Percentiles rank a stretch among this genome's conserved stretches.
Evolutionary conservation across 2,113 vertebrate species (phyloP).

Genomic region (Cochlearius cochlearius): DNA sequence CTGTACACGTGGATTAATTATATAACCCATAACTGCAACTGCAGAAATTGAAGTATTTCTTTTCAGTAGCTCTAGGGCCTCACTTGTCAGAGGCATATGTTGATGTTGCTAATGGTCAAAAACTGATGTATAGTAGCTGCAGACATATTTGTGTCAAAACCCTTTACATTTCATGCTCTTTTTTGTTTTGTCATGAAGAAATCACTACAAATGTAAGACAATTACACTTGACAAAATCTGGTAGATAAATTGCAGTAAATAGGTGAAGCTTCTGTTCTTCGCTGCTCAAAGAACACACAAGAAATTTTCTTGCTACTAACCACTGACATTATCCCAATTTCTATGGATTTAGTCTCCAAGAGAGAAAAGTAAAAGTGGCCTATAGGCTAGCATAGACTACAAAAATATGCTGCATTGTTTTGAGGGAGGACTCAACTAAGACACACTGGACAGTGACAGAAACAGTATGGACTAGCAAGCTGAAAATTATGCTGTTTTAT

Average conservation of each 20-base stretch:
- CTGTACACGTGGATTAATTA: not conserved
- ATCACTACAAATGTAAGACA: not conserved
- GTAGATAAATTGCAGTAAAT: not conserved
- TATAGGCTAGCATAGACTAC: not conserved
- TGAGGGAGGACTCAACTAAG: not conserved
- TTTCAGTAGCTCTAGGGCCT: not conserved
- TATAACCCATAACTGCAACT: not conserved
- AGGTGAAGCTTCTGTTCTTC: not conserved
- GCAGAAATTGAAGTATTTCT: not conserved
- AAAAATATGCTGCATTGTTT: not conserved
- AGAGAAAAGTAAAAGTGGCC: not conserved
- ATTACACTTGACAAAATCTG: not conserved
- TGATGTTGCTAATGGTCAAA: not conserved
- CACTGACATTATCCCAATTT: not conserved
- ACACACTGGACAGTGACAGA: not conserved
- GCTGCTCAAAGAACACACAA: not conserved
- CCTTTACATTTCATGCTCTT: not conserved
- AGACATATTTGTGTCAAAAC: not conserved
- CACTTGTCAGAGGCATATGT: conserved; percentile 24
- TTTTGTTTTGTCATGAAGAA: not conserved
- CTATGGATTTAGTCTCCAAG: not conserved
- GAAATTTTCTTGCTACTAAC: not conserved
- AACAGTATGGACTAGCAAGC: not conserved
- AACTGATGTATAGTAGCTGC: not conserved
- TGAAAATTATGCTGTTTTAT: not conserved